Evolutionary conservation across 2,888 invertebrate genomes (phyloP), one percentile per base, ranked within the genome.

Genomic region (Diarsia brunnea): DNA sequence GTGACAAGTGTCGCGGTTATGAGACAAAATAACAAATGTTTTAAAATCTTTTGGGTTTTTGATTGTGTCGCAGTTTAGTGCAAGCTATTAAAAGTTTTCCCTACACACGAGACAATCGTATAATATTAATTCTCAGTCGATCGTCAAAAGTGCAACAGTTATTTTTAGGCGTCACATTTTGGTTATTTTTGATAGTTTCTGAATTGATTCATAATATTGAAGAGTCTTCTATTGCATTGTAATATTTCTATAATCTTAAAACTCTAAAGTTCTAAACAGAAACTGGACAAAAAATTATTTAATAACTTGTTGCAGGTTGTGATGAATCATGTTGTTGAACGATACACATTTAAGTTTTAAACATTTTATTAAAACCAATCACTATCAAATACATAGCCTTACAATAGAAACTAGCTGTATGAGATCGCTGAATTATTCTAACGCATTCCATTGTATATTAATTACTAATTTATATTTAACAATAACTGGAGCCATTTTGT

Each of bases 291-390:
- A 53, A 24, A 51, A 31, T 1, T 2, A 43, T 61, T 11, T 31
- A 19, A 38, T 43, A 27, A 27, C 0, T 21, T 43, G 8, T 16
- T 14, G 19, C 51, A 69, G 7, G 12, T n/a, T 45, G 3, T 45
- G 2, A 19, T 31, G 12, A 51, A 16, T 43, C 19, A 49, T 65
- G 8, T 51, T 1, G 14, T 31, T 14, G 4, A 78, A 24, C 31
- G 2, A 69, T 19, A 69, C 21, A 69, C 21, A 76, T 10, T 2
- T 24, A 14, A 80, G 78, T 83, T 79, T 77, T 68, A 77, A 79
- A 75, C 77, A 81, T 84, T 89, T 89, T 88, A 90, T 89, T 90
- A 89, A 85, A 88, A 86, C 79, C 82, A 89, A 83, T 87, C 24
- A 81, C 88, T 90, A 90, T 88, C 77, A 86, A 82, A 86, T 87